Base-by-base conservation (phyloP, 2,888 invertebrate genomes). In the Dicyrtomina minuta region DNA sequence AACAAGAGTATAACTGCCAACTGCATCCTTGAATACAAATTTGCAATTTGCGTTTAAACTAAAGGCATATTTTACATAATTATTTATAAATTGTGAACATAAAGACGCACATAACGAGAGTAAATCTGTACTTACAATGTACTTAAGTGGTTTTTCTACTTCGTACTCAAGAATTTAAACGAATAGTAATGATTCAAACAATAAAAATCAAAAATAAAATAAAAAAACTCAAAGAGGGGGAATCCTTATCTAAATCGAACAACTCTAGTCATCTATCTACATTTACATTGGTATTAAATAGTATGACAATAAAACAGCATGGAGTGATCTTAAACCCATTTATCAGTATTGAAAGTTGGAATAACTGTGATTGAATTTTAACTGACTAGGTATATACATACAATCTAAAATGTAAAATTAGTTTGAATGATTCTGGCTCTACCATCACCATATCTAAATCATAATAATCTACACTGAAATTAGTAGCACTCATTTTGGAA, bases 61-160 rank as follows among this genome's bases (percentile, higher is more conserved):
- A 27, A 13, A 59, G 12, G 41, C 17, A 43, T 22, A 20, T 41
- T n/a, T n/a, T n/a, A n/a, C n/a, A n/a, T n/a, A n/a, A n/a, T n/a
- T n/a, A n/a, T n/a, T n/a, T n/a, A n/a, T n/a, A n/a, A n/a, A n/a
- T n/a, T n/a, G n/a, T n/a, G n/a, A 33, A 33, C 49, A 39, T 27
- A 27, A 20, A n/a, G 56, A 53, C 20, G 43, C 24, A 53, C 53
- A 53, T 13, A 53, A 53, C 22, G 46, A 39, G 41, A 51, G 39
- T 74, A 56, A 55, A 65, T 65, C 27, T 56, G 56, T 27, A 80
- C 80, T 80, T 79, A 80, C 80, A 79, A 75, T n/a, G n/a, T n/a
- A 43, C 20, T 22, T 17, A 44, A 67, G 56, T 56, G 6, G 20
- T 55, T 20, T 39, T 59, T 13, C 17, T 22, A 3, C 22, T 53